Conservation (phyloP, 2,113 vertebrate genomes). For the Esox niger region DNA sequence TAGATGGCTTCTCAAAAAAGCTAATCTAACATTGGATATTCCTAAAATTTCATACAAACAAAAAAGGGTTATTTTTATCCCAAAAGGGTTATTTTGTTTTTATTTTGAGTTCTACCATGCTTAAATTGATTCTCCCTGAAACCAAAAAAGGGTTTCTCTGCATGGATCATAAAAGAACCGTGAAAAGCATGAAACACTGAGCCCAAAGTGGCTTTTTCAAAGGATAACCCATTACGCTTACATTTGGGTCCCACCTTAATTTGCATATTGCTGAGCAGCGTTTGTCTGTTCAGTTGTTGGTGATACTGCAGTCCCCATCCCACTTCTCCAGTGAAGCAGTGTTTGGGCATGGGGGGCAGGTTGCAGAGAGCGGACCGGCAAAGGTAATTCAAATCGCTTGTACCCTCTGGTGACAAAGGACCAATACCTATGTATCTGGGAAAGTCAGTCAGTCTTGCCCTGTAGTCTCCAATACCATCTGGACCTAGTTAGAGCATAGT, state of each 20-base stretch:
- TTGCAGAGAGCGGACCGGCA: constrained; percentile 45
- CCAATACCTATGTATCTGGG: constrained; percentile 55
- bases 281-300: constrained; percentile 57
- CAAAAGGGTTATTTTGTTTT: too few relatives aligned
- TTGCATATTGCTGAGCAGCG: constrained; percentile 61
- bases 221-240: too few relatives aligned
- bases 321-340: constrained; percentile 56
- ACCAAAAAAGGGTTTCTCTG: too few relatives aligned
- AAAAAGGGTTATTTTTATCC: too few relatives aligned
- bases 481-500: constrained; percentile 61
- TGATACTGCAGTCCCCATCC: constrained; percentile 72
- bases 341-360: constrained; percentile 36
- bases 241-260: constrained; percentile 64
- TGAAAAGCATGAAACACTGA: too few relatives aligned
- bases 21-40: too few relatives aligned
- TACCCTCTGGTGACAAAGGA: constrained; percentile 51
- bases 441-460: constrained; percentile 59
- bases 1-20: too few relatives aligned
- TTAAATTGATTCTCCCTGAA: too few relatives aligned
- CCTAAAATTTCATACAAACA: too few relatives aligned
- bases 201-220: too few relatives aligned
- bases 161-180: too few relatives aligned
- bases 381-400: constrained; percentile 66
- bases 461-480: constrained; percentile 69
- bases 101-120: too few relatives aligned